Conservation (phyloP, 2,888 invertebrate genomes). For the Andrena fulva region DNA sequence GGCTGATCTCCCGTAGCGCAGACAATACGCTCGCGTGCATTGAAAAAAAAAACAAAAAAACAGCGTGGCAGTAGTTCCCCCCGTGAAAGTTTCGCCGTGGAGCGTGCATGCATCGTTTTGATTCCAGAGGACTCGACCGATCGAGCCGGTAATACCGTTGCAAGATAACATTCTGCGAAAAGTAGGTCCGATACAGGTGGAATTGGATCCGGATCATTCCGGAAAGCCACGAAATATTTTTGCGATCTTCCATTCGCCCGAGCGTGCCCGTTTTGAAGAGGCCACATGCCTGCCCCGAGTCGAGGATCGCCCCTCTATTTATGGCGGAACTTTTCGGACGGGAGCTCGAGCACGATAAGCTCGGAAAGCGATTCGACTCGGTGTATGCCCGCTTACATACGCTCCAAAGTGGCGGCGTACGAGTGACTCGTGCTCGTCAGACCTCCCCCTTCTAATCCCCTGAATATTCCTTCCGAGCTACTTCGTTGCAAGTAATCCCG, state of each 20-base stretch:
- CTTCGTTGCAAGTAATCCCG: slow-evolving; percentile 36
- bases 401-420: slow-evolving; percentile 27
- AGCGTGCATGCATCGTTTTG: slow-evolving; percentile 1
- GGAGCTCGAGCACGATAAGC: slow-evolving; percentile 60
- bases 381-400: slow-evolving; percentile 38
- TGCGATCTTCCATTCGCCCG: slow-evolving; percentile 42
- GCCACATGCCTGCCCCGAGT: neutral
- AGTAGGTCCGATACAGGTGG: slow-evolving; percentile 44
- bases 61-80: neutral
- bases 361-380: slow-evolving; percentile 34
- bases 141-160: slow-evolving; percentile 10
- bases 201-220: slow-evolving; percentile 51
- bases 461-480: slow-evolving; percentile 44
- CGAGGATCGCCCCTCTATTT: slow-evolving; percentile 51
- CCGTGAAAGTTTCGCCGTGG: neutral
- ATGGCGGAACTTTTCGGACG: slow-evolving; percentile 52
- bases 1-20: neutral
- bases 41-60: neutral
- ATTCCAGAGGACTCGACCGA: neutral
- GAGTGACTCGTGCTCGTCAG: slow-evolving; percentile 38
- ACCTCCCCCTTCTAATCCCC: slow-evolving; percentile 37
- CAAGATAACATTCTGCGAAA: slow-evolving; percentile 58
- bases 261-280: slow-evolving; percentile 1
- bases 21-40: neutral
- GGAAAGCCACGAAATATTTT: slow-evolving; percentile 59